Percentiles rank a stretch among this genome's conserved stretches.
phyloP scores from a whole-genome alignment of 2,113 vertebrate genomes.

The Saguinus midas region DNA sequence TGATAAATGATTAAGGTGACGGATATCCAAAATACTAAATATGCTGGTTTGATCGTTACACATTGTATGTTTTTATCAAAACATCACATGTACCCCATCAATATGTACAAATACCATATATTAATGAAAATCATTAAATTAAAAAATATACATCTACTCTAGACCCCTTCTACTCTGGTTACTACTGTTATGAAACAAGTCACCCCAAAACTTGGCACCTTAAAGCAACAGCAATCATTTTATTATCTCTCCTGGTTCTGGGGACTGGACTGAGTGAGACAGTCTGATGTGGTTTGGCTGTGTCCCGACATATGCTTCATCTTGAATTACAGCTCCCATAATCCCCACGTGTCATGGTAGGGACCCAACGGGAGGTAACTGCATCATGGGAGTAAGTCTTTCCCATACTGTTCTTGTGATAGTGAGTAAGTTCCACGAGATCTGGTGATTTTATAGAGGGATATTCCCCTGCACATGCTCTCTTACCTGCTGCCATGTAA shows the following conservation, averaged over 20 bases:
- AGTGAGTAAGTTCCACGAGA: too few relatives aligned
- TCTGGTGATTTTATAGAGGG: too few relatives aligned
- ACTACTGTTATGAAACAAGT: not conserved
- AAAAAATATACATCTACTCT: not conserved
- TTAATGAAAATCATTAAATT: not conserved
- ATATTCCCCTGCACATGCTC: too few relatives aligned
- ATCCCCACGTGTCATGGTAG: too few relatives aligned
- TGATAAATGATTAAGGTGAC: not conserved
- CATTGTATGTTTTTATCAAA: not conserved
- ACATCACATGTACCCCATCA: not conserved
- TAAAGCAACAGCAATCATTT: not conserved
- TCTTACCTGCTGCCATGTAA: too few relatives aligned
- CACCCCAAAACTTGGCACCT: not conserved
- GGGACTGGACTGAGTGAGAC: not conserved
- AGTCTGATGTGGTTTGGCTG: too few relatives aligned
- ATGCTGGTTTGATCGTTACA: not conserved
- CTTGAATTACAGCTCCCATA: too few relatives aligned
- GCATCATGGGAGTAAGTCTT: too few relatives aligned
- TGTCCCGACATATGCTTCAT: too few relatives aligned
- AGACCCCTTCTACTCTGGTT: not conserved
- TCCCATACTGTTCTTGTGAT: too few relatives aligned
- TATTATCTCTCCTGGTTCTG: not conserved
- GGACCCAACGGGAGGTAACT: too few relatives aligned
- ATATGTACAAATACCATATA: not conserved
- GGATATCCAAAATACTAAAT: not conserved